Base-by-base conservation (phyloP, 2,797 vertebrate genomes). In the Malacoraja senta region DNA sequence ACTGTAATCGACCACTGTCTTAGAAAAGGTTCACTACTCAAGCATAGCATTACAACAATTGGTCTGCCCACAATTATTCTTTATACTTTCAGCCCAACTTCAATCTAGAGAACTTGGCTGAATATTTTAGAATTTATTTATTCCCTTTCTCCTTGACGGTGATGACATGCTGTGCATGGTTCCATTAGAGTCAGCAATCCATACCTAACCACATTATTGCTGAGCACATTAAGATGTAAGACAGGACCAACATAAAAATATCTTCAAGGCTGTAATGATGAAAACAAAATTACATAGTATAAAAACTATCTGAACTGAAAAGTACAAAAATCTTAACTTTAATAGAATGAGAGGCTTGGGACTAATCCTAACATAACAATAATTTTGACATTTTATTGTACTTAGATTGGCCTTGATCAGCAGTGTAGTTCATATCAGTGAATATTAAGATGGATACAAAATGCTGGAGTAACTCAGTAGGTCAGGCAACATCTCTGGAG, bases 351-450 rank as follows among this genome's bases (percentile, higher is more conserved):
- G 68, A 91, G 19, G 65, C 44, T 91, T 91, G 88, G 58, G 71
- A 29, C 24, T 58, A 17, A n/a, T 76, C 71, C 90, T 92, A 76
- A 92, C 74, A 53, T 92, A 92, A 92, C 71, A 74, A 21, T 24
- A 53, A 72, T n/a, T 29, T 76, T 72, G 35, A 92, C 71, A 92
- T 92, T 92, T 74, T 74, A 92, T 92, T 92, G 90, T 58, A 76
- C 13, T 92, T 71, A 76, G 71, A 26, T 29, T 53, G 72, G 44
- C 90, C 24, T 74, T 92, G 71, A 92, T 58, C 71, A 76, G 65
- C 71, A 91, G 71, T 92, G 44, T 19, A 63, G 38, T 29, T 53
- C 35, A 71, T 53, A 53, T 53, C 44, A 53, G 44, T 53, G 44
- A 53, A 53, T 53, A 53, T 53, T 53, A 53, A 53, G 44, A 53